Percentiles rank a stretch among this genome's conserved stretches.
Evolutionary conservation across 2,888 invertebrate genomes (phyloP).

Genomic region (Strigamia maritima): DNA sequence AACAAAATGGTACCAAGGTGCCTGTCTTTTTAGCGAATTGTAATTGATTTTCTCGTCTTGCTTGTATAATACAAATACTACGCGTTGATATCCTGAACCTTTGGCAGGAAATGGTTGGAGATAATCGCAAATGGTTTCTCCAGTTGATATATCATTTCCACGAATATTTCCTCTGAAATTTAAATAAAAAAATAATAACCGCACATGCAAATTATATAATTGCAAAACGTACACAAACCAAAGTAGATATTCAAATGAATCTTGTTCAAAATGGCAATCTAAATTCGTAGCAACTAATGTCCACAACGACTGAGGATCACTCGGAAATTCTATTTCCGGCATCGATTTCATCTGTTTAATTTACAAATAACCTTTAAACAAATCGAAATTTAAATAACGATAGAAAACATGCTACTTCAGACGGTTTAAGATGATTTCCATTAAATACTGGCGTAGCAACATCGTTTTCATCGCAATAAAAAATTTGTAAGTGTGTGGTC

Average conservation of each 20-base stretch:
- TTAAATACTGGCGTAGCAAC: slow-evolving; percentile 66
- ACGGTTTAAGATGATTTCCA: slow-evolving; percentile 82
- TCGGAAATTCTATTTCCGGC: slow-evolving; percentile 56
- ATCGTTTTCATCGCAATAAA: slow-evolving; percentile 59
- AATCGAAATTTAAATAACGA: too few species aligned
- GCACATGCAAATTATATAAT: background rate
- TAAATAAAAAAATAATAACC: too few species aligned
- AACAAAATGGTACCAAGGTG: too few species aligned
- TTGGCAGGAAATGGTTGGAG: slow-evolving; percentile 85
- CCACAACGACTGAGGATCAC: slow-evolving; percentile 67
- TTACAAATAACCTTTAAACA: background rate
- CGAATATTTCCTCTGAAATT: slow-evolving; percentile 76
- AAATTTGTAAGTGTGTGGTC: slow-evolving; percentile 64
- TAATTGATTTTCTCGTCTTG: slow-evolving; percentile 73
- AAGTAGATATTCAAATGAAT: slow-evolving; percentile 74
- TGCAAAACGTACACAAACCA: slow-evolving; percentile 78
- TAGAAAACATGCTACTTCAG: too few species aligned
- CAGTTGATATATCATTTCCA: slow-evolving; percentile 69
- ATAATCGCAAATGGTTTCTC: slow-evolving; percentile 78
- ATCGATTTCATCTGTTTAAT: slow-evolving; percentile 43
- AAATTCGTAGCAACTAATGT: slow-evolving; percentile 82
- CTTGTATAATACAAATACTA: slow-evolving; percentile 86
- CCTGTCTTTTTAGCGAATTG: slow-evolving; percentile 49
- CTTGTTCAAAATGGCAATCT: slow-evolving; percentile 76
- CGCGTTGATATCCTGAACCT: slow-evolving; percentile 90